Evolutionary conservation across 2,888 invertebrate species (phyloP), one percentile per base, ranked within the genome.

Genomic region (Cremastobaeus sp.): DNA sequence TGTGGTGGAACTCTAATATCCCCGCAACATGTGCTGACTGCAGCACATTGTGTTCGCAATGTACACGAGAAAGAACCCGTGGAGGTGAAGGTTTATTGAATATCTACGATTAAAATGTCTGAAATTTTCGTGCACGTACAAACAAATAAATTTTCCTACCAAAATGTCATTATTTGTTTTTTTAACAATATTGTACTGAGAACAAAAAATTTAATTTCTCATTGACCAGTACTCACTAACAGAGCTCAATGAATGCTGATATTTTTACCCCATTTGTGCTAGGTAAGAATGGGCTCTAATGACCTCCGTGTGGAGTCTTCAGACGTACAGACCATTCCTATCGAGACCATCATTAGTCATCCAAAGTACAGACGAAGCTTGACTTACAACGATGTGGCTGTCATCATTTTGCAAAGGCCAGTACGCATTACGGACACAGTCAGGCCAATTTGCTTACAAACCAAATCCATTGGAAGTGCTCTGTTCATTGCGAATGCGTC

Each of bases 1-100:
- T 86, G 86, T 39, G 86, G 86, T 0, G 86, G 86, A 9, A 82
- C 83, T 9, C 74, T 87, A 50, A 85, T 86, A 50, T 82, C 84
- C 0, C 17, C 71, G 1, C 70, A 76, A 21, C 80, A 83, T 20
- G 78, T 86, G 2, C 69, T 87, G 3, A 86, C 86, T 0, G 86
- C 86, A 2, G 86, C 86, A 2, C 86, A 87, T 54, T 87, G 86
- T 48, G 83, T 86, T 12, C 81, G 28, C 18, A 86, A 85, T 59
- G 20, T 80, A 6, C 30, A 83, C 8, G 73, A 80, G 2, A 43
- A 41, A 8, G 71, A 79, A 2, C 86, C 86, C 0, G 37, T 82
- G n/a, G 77, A 80, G 78, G 86, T 85, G 78, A 76, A 50, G 3
- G 11, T 45, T 12, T 57, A 1, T 20, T 14, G 28, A 20, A 32